phyloP scores from a whole-genome alignment of 2,113 vertebrate species.

The Enhydra lutris region DNA sequence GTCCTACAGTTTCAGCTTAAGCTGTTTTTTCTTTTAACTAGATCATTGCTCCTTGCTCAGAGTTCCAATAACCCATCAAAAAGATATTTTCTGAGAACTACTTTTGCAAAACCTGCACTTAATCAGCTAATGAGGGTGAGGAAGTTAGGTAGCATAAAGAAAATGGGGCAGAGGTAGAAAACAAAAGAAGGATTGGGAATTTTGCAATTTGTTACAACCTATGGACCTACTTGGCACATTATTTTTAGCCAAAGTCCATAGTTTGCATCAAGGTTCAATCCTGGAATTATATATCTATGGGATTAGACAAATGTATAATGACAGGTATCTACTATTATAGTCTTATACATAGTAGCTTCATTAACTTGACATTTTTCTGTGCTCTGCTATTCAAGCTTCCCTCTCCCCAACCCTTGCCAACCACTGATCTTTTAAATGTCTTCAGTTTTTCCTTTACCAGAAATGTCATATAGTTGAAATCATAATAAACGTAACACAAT shows the following conservation, averaged over 20 bases:
- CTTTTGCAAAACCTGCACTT: neutral
- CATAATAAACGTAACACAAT: neutral
- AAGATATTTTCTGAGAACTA: neutral
- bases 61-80: neutral
- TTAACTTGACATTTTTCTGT: neutral
- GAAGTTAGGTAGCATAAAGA: neutral
- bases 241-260: neutral
- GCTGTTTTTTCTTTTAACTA: neutral
- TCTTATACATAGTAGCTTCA: neutral
- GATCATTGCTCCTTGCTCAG: neutral
- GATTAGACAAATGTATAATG: neutral
- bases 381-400: neutral
- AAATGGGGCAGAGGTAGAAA: neutral
- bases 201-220: neutral
- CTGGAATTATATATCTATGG: neutral
- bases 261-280: neutral
- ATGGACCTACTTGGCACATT: neutral
- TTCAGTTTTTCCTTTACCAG: neutral
- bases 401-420: neutral
- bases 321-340: neutral
- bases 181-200: fast-evolving
- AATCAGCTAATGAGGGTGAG: neutral
- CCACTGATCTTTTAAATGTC: neutral
- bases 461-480: neutral
- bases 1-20: neutral